Evolutionary conservation across 2,888 invertebrate species (phyloP).

Genomic region (Eupithecia centaureata): DNA sequence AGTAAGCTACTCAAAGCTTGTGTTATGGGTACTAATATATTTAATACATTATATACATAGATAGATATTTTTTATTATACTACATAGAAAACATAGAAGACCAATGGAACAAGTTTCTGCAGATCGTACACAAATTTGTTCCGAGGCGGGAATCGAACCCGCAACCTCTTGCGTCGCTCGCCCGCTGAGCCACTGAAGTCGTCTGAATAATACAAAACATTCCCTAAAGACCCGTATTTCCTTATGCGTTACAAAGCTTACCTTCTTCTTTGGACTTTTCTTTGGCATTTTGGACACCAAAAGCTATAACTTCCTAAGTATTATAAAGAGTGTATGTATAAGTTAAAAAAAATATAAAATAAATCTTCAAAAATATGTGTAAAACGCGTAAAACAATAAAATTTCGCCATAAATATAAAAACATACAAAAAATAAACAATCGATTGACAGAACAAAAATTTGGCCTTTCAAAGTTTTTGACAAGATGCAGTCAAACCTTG

Average conservation of each 20-base stretch:
- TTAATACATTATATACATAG: no score
- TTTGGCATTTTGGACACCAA: background rate
- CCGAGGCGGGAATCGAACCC: background rate
- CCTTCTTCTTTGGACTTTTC: constrained; percentile 2
- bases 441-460: background rate
- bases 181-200: background rate
- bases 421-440: background rate
- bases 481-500: background rate
- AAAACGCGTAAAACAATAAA: background rate
- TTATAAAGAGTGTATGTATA: background rate
- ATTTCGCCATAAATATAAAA: background rate
- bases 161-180: background rate
- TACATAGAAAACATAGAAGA: no score
- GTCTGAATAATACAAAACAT: background rate
- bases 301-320: background rate
- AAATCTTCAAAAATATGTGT: background rate
- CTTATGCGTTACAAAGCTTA: no score
- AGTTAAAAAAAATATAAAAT: background rate
- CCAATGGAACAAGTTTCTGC: no score
- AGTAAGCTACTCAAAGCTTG: no score
- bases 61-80: no score
- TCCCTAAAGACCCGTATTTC: no score
- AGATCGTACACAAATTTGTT: no score
- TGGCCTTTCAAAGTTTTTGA: no score
- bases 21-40: no score